These are phyloP conservation scores for Cisticola juncidis DNA, from an alignment of 2,113 vertebrate genomes.

Conservation along the genomic window DNA sequence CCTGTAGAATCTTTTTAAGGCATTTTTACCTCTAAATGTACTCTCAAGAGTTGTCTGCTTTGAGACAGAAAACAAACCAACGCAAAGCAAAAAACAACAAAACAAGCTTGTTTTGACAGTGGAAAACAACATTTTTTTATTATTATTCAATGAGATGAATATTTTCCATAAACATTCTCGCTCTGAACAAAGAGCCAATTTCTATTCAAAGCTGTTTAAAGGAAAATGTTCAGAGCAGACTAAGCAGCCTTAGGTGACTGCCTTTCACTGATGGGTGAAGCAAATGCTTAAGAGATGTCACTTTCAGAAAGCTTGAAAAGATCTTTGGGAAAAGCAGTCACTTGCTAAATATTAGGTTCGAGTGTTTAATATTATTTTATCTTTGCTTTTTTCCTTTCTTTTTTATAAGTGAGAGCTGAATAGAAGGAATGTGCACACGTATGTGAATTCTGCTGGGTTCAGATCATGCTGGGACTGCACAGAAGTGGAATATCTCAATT, in stretches of 20 bases:
- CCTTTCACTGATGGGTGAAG: not conserved
- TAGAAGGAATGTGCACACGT: not conserved
- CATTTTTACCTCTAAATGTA: not conserved
- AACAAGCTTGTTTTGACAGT: conserved; percentile 19
- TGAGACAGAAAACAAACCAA: not conserved
- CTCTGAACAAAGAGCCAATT: conserved; percentile 36
- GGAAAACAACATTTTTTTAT: not conserved
- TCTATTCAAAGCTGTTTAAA: conserved; percentile 43
- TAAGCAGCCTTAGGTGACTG: conserved; percentile 47
- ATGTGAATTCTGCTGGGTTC: not conserved
- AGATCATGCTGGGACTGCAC: not conserved
- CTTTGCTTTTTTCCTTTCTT: not conserved
- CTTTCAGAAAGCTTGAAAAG: not conserved
- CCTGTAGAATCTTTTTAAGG: rapidly evolving
- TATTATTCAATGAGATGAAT: conserved; percentile 1
- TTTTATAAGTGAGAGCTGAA: not conserved
- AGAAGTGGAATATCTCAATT: not conserved
- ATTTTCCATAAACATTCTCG: not conserved
- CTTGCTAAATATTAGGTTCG: not conserved
- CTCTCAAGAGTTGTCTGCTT: not conserved
- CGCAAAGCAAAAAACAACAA: not conserved
- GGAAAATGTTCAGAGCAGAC: conserved; percentile 27
- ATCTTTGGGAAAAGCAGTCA: not conserved
- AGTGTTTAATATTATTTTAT: not conserved
- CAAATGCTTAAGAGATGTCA: not conserved